These are phyloP conservation scores for Lucinisca nassula DNA, from an alignment of 2,888 invertebrate genomes.

Conservation along the genomic window DNA sequence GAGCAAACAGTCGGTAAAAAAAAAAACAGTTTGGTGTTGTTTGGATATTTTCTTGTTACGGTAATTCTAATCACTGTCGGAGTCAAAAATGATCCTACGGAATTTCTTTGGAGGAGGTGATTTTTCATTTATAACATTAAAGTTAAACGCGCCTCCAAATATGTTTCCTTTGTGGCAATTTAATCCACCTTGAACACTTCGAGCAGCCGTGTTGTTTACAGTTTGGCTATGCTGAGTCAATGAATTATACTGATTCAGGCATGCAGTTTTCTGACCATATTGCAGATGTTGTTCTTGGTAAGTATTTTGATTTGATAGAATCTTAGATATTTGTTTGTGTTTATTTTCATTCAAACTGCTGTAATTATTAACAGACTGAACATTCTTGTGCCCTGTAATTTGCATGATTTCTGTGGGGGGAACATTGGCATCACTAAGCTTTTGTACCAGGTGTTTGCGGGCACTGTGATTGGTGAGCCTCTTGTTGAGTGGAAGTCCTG, in stretches of 20 bases:
- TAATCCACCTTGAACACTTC: slow-evolving; percentile 1
- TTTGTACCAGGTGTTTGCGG: slow-evolving; percentile 47
- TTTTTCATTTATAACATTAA: not conserved
- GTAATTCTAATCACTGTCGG: too few relatives aligned
- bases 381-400: slow-evolving; percentile 54
- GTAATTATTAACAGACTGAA: slow-evolving; percentile 53
- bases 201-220: not conserved
- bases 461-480: slow-evolving; percentile 46
- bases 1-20: too few relatives aligned
- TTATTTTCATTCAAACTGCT: slow-evolving; percentile 47
- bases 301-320: slow-evolving; percentile 22
- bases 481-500: slow-evolving; percentile 16
- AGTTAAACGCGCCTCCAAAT: not conserved
- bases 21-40: too few relatives aligned
- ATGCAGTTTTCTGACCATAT: not conserved
- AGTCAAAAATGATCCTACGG: not conserved
- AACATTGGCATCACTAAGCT: slow-evolving; percentile 41
- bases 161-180: slow-evolving; percentile 1
- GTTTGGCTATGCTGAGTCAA: not conserved
- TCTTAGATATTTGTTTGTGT: slow-evolving; percentile 43
- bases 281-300: not conserved
- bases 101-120: not conserved
- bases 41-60: too few relatives aligned
- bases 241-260: not conserved
- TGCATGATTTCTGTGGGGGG: slow-evolving; percentile 58